Percentiles rank a stretch among this genome's conserved stretches.
Evolutionary conservation across 2,797 vertebrate genomes (phyloP).

Genomic region (Phalloptychus januarius): DNA sequence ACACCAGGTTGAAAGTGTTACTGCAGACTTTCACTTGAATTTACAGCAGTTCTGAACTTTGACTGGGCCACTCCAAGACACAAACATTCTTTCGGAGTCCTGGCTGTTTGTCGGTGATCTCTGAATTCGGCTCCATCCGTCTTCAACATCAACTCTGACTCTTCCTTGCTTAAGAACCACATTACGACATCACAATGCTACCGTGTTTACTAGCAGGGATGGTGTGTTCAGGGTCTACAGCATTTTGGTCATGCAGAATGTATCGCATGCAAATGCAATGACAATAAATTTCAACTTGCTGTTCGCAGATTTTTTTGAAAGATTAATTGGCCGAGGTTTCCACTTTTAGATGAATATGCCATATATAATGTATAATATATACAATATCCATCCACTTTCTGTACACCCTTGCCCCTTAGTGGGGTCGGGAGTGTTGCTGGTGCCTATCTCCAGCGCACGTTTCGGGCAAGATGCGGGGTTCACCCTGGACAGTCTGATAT

Average conservation of each 20-base stretch:
- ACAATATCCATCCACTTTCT: no score
- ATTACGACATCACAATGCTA: neutral
- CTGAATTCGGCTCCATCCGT: neutral
- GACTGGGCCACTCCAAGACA: neutral
- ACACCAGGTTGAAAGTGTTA: neutral
- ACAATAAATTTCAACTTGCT: neutral
- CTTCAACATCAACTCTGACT: neutral
- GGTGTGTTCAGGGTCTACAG: neutral
- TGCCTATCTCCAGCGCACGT: no score
- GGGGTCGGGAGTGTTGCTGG: no score
- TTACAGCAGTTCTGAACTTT: neutral
- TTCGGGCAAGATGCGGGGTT: no score
- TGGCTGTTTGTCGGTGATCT: neutral
- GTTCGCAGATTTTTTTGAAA: neutral
- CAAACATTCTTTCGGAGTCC: neutral
- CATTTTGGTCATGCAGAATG: neutral
- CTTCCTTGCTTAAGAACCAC: neutral
- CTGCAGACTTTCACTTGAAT: neutral
- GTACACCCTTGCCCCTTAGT: no score
- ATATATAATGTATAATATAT: no score
- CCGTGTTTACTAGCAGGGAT: neutral
- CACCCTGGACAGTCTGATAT: no score
- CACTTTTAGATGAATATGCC: neutral
- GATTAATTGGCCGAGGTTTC: neutral
- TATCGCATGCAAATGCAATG: neutral